These are phyloP conservation scores for Phymastichus coffea DNA, from an alignment of 1,140 invertebrate genomes.

Conservation along the genomic window DNA sequence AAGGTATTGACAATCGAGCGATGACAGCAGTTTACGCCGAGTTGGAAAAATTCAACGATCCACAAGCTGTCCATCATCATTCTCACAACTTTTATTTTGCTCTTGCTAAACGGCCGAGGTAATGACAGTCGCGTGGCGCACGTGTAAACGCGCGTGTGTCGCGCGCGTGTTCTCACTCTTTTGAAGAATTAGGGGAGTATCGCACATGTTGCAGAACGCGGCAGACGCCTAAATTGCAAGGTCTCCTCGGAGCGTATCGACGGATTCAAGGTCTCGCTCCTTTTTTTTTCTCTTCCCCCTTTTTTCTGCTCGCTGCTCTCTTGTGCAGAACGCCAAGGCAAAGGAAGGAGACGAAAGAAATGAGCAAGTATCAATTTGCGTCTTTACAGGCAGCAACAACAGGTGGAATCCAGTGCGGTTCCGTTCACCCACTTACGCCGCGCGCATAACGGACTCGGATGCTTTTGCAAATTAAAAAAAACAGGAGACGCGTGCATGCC, in stretches of 20 bases:
- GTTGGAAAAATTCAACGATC: too few species aligned
- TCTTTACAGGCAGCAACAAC: not conserved
- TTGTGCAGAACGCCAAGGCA: too few species aligned
- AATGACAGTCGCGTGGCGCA: too few species aligned
- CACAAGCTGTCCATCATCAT: too few species aligned
- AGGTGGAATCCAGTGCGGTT: not conserved
- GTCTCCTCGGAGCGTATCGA: not conserved
- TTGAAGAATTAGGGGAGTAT: constrained; percentile 6
- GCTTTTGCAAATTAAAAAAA: not conserved
- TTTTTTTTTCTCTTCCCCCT: not conserved
- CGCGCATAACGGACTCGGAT: not conserved
- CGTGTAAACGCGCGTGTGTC: not conserved
- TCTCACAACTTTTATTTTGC: too few species aligned
- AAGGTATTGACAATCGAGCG: too few species aligned
- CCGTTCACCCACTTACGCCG: too few species aligned
- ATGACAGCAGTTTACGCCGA: too few species aligned
- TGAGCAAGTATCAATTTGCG: not conserved
- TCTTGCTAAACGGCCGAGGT: too few species aligned
- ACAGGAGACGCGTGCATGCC: too few species aligned
- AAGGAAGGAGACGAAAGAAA: too few species aligned
- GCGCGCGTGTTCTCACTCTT: too few species aligned
- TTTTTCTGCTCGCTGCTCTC: not conserved
- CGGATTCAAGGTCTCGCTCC: constrained; percentile 1
- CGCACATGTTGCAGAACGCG: constrained; percentile 1
- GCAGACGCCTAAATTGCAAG: not conserved